A percentile compares a stretch with the other conserved stretches of the same genome.
phyloP scores from a whole-genome alignment of 1,140 invertebrate genomes.

The Brachionus koreanus region DNA sequence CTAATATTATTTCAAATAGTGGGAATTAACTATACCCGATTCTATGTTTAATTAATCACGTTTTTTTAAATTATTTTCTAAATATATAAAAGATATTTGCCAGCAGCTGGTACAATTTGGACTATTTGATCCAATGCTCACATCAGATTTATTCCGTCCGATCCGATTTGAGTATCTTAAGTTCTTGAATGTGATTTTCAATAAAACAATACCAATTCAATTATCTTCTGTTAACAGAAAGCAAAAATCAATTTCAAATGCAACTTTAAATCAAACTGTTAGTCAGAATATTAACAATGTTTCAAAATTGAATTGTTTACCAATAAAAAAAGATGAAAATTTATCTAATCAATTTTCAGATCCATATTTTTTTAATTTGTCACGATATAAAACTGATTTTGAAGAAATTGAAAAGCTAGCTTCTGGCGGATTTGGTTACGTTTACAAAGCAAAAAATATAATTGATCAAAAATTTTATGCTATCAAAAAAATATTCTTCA shows the following conservation, averaged over 20 bases:
- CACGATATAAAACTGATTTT: conserved; percentile 31
- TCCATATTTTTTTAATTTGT: conserved; percentile 19
- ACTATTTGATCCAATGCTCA: not conserved
- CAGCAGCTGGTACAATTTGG: not conserved
- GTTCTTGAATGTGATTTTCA: conserved; percentile 27
- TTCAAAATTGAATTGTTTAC: not conserved
- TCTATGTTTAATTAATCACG: no score
- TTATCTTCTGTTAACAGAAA: not conserved
- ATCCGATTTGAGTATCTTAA: conserved; percentile 31
- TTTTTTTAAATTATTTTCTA: not conserved
- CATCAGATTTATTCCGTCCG: not conserved
- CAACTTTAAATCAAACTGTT: not conserved
- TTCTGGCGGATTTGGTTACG: conserved; percentile 22
- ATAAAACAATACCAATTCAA: not conserved
- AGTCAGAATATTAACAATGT: not conserved
- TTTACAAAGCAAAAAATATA: conserved; percentile 24
- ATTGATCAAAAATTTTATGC: conserved; percentile 21
- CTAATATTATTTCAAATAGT: no score
- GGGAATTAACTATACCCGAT: no score
- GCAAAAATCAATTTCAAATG: not conserved
- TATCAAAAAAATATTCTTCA: conserved; percentile 30
- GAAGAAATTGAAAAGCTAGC: conserved; percentile 16
- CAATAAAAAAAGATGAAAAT: not conserved
- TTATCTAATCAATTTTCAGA: not conserved
- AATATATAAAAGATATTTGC: not conserved